Percentiles rank a stretch among this genome's conserved stretches.
Conservation (phyloP, 2,797 vertebrate genomes). For the Atherinosoma microstoma region DNA sequence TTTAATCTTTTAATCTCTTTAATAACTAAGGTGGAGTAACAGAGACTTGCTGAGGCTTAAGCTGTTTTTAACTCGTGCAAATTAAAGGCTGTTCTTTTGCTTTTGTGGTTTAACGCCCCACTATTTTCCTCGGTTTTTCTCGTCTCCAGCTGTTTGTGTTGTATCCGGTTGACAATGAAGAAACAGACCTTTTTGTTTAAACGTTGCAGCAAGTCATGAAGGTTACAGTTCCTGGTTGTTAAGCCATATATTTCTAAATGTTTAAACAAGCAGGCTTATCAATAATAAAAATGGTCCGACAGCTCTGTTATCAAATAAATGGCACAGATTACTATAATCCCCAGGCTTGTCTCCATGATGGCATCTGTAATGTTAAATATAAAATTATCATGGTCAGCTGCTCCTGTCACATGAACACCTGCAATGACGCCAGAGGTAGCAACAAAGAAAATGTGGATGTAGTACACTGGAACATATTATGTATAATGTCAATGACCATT, state of each 20-base stretch:
- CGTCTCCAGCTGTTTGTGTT: not conserved
- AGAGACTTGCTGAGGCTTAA: not conserved
- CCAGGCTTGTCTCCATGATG: constrained; percentile 2
- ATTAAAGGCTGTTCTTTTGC: not conserved
- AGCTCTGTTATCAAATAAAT: not conserved
- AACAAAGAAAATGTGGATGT: constrained; percentile 7
- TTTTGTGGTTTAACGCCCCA: not conserved
- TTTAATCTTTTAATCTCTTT: too few species aligned
- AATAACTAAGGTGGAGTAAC: too few species aligned
- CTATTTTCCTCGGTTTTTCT: not conserved
- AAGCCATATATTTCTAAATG: not conserved
- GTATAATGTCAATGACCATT: not conserved
- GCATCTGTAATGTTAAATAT: not conserved
- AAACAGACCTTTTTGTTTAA: not conserved
- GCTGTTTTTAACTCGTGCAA: not conserved
- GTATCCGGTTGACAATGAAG: not conserved
- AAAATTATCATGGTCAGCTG: not conserved
- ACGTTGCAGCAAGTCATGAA: not conserved
- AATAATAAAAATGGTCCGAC: not conserved
- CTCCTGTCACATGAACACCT: not conserved
- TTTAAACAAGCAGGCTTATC: not conserved
- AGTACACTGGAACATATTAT: not conserved
- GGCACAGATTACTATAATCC: not conserved
- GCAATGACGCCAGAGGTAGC: not conserved
- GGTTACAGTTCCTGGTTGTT: not conserved